These are phyloP conservation scores for Trichogramma pretiosum DNA, from an alignment of 1,140 invertebrate species.

Conservation along the genomic window DNA sequence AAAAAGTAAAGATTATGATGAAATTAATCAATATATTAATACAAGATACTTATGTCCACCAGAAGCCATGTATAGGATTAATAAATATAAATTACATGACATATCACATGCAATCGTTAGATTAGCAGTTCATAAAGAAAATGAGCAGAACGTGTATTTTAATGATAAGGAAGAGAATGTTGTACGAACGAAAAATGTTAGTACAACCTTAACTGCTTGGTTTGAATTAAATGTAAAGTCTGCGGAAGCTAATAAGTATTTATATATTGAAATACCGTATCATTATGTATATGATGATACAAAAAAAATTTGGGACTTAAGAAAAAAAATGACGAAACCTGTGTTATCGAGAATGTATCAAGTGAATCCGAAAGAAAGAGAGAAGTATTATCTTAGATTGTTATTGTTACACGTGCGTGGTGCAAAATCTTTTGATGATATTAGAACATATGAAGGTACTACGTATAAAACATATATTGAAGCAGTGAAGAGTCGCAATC, in stretches of 20 bases:
- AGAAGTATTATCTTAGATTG: conserved; percentile 23
- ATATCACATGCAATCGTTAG: not conserved
- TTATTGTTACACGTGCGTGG: conserved; percentile 23
- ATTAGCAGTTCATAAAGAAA: not conserved
- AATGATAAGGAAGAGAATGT: not conserved
- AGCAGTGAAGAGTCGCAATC: conserved; percentile 17
- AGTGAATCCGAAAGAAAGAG: conserved; percentile 16
- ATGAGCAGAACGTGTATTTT: conserved; percentile 2
- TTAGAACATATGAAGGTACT: conserved; percentile 19
- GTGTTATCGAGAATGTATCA: conserved; percentile 13
- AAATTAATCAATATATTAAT: conserved; percentile 2
- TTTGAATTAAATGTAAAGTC: not conserved
- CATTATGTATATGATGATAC: conserved; percentile 15
- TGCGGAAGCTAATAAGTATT: not conserved
- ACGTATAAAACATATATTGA: conserved; percentile 21
- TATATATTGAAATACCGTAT: conserved; percentile 7
- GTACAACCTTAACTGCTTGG: not conserved
- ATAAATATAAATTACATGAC: not conserved
- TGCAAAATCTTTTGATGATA: conserved; percentile 20
- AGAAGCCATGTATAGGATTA: not conserved
- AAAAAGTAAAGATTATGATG: not conserved
- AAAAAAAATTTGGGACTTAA: conserved; percentile 11
- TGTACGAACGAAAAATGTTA: not conserved
- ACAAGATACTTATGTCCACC: conserved; percentile 1
- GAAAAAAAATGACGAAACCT: conserved; percentile 14